Percentiles rank a stretch among this genome's conserved stretches.
phyloP scores from a whole-genome alignment of 2,113 vertebrate genomes.

The Coracopsis vasa region DNA sequence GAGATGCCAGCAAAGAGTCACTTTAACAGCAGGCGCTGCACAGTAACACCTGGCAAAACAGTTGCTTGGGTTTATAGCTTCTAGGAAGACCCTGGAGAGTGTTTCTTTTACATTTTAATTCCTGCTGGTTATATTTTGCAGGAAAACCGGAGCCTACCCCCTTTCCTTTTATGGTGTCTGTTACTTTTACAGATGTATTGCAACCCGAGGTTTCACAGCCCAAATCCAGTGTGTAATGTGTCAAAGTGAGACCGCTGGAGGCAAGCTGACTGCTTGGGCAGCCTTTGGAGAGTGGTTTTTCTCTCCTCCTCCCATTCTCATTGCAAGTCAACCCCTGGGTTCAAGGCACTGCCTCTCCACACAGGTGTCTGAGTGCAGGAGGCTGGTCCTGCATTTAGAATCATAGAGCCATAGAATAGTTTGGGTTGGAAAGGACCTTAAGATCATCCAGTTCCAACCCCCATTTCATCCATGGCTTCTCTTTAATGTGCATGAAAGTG shows the following conservation, averaged over 20 bases:
- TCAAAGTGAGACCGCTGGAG: fast-evolving
- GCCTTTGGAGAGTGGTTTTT: neutral
- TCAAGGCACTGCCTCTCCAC: neutral
- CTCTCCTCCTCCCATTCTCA: neutral
- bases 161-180: neutral
- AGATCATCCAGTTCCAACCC: neutral
- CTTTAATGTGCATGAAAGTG: neutral
- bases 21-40: neutral
- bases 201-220: neutral
- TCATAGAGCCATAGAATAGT: neutral
- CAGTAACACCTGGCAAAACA: constrained; percentile 38
- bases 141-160: neutral
- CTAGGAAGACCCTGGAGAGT: constrained; percentile 6
- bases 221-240: neutral
- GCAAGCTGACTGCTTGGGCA: neutral
- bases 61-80: constrained; percentile 5
- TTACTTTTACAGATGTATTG: neutral
- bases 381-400: neutral
- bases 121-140: constrained; percentile 12
- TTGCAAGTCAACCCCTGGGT: neutral
- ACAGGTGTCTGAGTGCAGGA: neutral
- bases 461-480: neutral
- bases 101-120: constrained; percentile 18
- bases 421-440: neutral
- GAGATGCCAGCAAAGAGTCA: neutral